A percentile compares a stretch with the other conserved stretches of the same genome.
Conservation (phyloP, 2,797 vertebrate genomes). For the Ctenopoma kingsleyae region DNA sequence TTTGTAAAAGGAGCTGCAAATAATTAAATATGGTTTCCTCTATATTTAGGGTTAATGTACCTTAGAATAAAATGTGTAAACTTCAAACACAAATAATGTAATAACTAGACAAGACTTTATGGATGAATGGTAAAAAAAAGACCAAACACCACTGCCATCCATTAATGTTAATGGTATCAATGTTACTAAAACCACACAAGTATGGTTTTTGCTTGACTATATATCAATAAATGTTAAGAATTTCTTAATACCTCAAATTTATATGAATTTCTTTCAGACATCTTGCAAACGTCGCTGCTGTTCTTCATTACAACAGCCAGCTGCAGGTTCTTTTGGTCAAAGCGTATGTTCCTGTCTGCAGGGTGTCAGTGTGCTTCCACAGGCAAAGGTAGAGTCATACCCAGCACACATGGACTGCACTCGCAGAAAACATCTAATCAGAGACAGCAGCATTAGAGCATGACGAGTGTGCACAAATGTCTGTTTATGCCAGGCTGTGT, state of each 20-base stretch:
- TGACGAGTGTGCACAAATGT: constrained; percentile 42
- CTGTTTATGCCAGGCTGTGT: constrained; percentile 23
- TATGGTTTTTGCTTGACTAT: background rate
- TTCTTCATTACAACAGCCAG: constrained; percentile 59
- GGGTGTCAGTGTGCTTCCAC: constrained; percentile 39
- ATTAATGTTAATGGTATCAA: background rate
- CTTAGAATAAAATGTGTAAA: too few species aligned
- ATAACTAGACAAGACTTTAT: too few species aligned
- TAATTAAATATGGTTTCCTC: too few species aligned
- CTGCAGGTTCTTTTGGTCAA: constrained; percentile 55
- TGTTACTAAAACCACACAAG: constrained; percentile 7
- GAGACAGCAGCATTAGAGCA: constrained; percentile 50
- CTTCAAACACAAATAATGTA: too few species aligned
- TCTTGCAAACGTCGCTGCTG: constrained; percentile 50
- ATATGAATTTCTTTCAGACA: constrained; percentile 25
- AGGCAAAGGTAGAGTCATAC: constrained; percentile 31
- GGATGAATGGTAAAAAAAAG: background rate
- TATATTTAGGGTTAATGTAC: too few species aligned
- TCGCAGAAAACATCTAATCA: constrained; percentile 62
- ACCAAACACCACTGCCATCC: background rate
- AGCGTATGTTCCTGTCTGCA: constrained; percentile 42
- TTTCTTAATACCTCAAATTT: constrained; percentile 1
- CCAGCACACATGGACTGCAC: constrained; percentile 74
- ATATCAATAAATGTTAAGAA: constrained; percentile 16
- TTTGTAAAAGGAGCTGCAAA: constrained; percentile 22